Base-by-base conservation (phyloP, 1,140 invertebrate genomes). In the Mylabris phalerata region DNA sequence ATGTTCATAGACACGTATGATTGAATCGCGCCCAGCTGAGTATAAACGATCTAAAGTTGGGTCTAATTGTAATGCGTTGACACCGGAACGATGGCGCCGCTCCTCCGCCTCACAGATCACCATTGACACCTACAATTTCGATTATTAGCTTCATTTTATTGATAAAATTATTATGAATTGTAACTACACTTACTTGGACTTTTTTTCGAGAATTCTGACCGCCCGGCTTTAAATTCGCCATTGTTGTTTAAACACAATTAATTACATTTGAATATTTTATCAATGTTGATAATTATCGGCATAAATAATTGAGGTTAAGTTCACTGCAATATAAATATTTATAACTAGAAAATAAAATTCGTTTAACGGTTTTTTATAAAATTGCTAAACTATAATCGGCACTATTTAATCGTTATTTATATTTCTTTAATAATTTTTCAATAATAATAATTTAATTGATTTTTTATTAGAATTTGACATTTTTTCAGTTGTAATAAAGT, bases 41-140 rank as follows among this genome's bases (percentile, higher is more conserved):
- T 97, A 99, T 13, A 99, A 80, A 68, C 94, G 83, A 55, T 92
- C 87, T 58, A 93, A 82, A 54, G 82, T 77, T 7, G 90, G 84
- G 78, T 98, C 96, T 75, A 91, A 89, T 78, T 98, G 95, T 19
- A 99, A 77, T 2, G 94, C 92, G 78, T 98, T 98, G 11, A 99
- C 88, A 55, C 95, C 95, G 68, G 95, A 94, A 75, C 95, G 83
- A 76, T 99, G 95, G 69, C 86, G 84, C 65, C 86, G 84, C 78
- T 99, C 97, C 64, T 93, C 87, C 73, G 97, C 92, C 79, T 98
- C 95, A 65, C 96, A 86, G 71, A 99, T 96, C 48, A 98, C 94
- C 84, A 96, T 98, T 51, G 96, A 98, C 48, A 98, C 91, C 90
- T 98, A 73, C 55, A 75, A 77, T 69, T 77, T 50, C 1, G 3